phyloP scores from a whole-genome alignment of 2,113 vertebrate genomes.

The Mugil cephalus region DNA sequence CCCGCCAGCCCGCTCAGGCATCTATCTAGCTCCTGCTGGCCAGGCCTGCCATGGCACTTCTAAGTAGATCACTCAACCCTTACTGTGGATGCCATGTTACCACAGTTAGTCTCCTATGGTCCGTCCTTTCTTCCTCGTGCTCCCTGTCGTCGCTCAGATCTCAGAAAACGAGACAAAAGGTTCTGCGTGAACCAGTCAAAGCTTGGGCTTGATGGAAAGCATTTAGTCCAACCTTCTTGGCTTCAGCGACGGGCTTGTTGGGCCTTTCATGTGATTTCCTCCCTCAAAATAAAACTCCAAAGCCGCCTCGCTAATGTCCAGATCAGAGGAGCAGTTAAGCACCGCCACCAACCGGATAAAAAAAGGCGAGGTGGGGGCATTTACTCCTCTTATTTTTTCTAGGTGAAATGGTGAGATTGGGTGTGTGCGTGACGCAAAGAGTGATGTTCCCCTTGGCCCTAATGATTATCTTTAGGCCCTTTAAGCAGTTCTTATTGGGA shows the following conservation, averaged over 20 bases:
- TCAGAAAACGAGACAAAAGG: slow-evolving; percentile 42
- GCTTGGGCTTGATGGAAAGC: slow-evolving; percentile 20
- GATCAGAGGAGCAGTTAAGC: slow-evolving; percentile 73
- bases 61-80: slow-evolving; percentile 78
- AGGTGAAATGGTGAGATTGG: slow-evolving; percentile 34
- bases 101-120: slow-evolving; percentile 44
- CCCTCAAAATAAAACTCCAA: slow-evolving; percentile 55
- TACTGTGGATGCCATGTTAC: slow-evolving; percentile 55
- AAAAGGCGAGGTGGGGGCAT: slow-evolving; percentile 42
- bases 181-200: slow-evolving; percentile 22
- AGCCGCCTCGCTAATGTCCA: slow-evolving; percentile 64
- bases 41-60: slow-evolving; percentile 66
- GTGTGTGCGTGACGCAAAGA: slow-evolving; percentile 62
- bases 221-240: slow-evolving; percentile 36
- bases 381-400: slow-evolving; percentile 59
- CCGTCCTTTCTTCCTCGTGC: slow-evolving; percentile 34
- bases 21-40: slow-evolving; percentile 82
- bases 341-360: slow-evolving; percentile 23
- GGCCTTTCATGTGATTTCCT: slow-evolving; percentile 25
- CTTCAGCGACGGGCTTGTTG: slow-evolving; percentile 7
- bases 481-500: slow-evolving; percentile 79
- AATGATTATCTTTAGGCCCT: slow-evolving; percentile 78
- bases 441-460: slow-evolving; percentile 58
- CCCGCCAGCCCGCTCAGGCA: slow-evolving; percentile 81
- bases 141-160: slow-evolving; percentile 7